Percentiles rank a stretch among this genome's conserved stretches.
Evolutionary conservation across 2,113 vertebrate species (phyloP).

Genomic region (Mugil cephalus): DNA sequence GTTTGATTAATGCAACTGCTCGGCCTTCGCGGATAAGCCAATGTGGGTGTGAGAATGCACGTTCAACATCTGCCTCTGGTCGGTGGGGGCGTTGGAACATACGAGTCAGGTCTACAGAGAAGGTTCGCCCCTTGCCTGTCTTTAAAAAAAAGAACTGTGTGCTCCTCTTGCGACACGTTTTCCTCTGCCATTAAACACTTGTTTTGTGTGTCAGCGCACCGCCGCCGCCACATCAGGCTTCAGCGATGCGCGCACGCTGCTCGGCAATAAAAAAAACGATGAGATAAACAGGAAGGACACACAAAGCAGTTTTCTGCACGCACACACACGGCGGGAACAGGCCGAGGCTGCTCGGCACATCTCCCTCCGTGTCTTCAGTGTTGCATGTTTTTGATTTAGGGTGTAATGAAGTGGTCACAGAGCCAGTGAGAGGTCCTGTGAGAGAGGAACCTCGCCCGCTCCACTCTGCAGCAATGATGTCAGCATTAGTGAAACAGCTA

Average conservation of each 20-base stretch:
- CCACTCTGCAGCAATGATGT: conserved; percentile 54
- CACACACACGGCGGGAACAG: neutral
- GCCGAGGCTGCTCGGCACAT: neutral
- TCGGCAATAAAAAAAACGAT: neutral
- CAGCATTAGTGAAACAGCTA: conserved; percentile 38
- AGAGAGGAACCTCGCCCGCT: conserved; percentile 47
- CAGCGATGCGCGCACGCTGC: neutral
- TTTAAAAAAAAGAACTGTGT: neutral
- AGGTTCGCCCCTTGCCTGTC: neutral
- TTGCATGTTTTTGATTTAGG: conserved; percentile 49
- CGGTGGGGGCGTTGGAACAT: conserved; percentile 42
- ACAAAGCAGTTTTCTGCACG: neutral
- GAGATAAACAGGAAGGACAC: conserved; percentile 30
- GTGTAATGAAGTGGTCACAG: conserved; percentile 38
- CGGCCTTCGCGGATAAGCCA: conserved; percentile 20
- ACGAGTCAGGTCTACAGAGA: conserved; percentile 26
- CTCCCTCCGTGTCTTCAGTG: neutral
- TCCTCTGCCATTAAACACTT: neutral
- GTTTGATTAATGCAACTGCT: conserved; percentile 11
- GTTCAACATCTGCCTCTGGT: conserved; percentile 41
- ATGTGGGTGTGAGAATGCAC: conserved; percentile 55
- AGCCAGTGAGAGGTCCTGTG: conserved; percentile 56
- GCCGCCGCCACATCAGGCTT: neutral
- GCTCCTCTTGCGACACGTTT: neutral
- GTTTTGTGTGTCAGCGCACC: neutral